Base-by-base conservation (phyloP, 2,797 vertebrate genomes). In the Anisognathus igniventris region DNA sequence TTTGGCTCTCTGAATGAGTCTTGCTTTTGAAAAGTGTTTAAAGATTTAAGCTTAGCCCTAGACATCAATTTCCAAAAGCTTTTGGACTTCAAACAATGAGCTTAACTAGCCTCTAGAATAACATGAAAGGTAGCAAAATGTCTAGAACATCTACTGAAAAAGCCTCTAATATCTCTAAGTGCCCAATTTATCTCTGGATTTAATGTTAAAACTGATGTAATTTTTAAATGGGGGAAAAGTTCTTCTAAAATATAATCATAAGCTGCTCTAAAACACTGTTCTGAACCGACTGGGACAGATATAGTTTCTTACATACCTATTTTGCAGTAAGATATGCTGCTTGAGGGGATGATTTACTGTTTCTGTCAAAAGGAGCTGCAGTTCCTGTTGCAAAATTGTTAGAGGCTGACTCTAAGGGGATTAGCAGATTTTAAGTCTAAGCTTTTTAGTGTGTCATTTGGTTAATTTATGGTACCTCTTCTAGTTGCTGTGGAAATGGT, bases 1-100 rank as follows among this genome's bases (percentile, higher is more conserved):
- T 87, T 90, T 89, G 76, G 37, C 57, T 87, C 44, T 86, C 66
- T 58, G 67, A 79, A 93, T 47, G 78, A 92, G 88, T 93, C 84
- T 83, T 80, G 68, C 81, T 95, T 95, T 92, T 92, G 64, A 92
- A 72, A 94, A 82, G 76, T 85, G 45, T 92, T 94, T 90, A 89
- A 96, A 91, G 92, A 91, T 95, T 96, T 94, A 93, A 94, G 78
- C 87, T 93, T 87, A 93, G 93, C 84, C 68, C 88, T 85, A 88
- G 81, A 89, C 75, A 86, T 93, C 87, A 82, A 78, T 93, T 93
- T 96, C 88, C 53, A 57, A 91, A 88, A 80, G 90, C 86, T 83
- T 96, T 95, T 87, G 94, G 92, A 76, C 77, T 92, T 96, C 77
- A 89, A 88, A 87, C 83, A 87, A 89, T 88, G 72, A 93, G 58